Percentiles rank a stretch among this genome's conserved stretches.
Evolutionary conservation across 2,113 vertebrate species (phyloP).

Genomic region (Pluvianellus socialis): DNA sequence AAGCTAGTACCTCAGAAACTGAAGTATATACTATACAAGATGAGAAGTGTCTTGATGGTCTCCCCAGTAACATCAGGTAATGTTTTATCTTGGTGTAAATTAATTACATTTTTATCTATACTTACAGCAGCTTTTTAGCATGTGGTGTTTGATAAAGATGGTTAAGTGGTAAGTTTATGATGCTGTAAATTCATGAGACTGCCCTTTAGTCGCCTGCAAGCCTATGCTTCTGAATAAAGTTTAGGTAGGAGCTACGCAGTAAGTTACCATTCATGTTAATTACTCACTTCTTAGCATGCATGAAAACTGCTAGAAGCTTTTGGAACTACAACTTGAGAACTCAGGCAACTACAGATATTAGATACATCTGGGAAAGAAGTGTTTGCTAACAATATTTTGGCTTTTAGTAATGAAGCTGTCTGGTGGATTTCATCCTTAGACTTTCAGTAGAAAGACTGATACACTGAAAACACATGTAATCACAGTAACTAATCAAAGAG

Average conservation of each 20-base stretch:
- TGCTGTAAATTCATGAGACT: not conserved
- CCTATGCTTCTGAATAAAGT: not conserved
- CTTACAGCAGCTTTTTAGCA: not conserved
- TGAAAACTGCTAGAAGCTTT: not conserved
- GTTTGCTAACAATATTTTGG: not conserved
- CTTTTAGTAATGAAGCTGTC: not conserved
- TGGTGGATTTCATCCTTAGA: not conserved
- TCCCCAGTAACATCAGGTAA: not conserved
- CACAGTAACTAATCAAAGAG: not conserved
- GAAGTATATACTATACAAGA: fast-evolving
- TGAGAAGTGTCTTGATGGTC: not conserved
- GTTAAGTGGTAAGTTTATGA: not conserved
- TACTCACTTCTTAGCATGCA: not conserved
- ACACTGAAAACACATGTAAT: not conserved
- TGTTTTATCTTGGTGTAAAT: not conserved
- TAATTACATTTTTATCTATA: not conserved
- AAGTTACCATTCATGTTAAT: not conserved
- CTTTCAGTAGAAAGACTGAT: not conserved
- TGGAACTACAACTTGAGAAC: not conserved
- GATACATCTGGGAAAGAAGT: not conserved
- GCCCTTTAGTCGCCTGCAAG: not conserved
- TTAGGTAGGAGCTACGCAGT: not conserved
- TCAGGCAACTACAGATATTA: not conserved
- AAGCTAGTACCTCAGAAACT: not conserved
- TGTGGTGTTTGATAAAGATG: not conserved